These are phyloP conservation scores for Otolemur crassicaudatus DNA, from an alignment of 2,797 vertebrate species.

Conservation along the genomic window DNA sequence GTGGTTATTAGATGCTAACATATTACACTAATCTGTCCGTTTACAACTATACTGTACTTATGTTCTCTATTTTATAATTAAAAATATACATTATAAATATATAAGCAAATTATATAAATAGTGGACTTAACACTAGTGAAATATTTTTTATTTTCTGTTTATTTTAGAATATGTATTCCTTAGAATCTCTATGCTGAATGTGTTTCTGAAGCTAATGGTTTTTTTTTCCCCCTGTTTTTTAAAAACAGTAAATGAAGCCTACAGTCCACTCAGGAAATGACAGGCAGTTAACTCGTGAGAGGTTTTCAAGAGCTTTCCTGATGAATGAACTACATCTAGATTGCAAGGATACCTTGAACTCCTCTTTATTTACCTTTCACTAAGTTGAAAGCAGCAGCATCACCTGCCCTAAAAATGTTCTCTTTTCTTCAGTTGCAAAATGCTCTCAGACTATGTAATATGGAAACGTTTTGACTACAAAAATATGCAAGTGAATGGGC, in stretches of 20 bases:
- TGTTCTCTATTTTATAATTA: not conserved
- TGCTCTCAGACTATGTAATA: not conserved
- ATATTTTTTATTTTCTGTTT: not conserved
- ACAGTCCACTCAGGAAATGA: not conserved
- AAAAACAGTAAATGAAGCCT: not conserved
- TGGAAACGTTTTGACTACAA: not conserved
- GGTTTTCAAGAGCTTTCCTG: constrained; percentile 1
- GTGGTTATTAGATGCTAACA: not conserved
- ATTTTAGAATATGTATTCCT: not conserved
- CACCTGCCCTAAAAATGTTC: not conserved
- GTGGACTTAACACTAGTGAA: not conserved
- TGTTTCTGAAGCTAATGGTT: not conserved
- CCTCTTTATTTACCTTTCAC: constrained; percentile 5
- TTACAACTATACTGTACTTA: not conserved
- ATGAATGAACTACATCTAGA: not conserved
- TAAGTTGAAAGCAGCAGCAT: not conserved
- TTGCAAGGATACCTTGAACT: not conserved
- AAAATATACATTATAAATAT: not conserved
- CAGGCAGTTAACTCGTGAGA: not conserved
- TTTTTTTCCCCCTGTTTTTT: constrained; percentile 16
- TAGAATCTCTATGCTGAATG: not conserved
- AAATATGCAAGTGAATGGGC: not conserved
- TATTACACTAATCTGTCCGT: not conserved
- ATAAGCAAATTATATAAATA: not conserved
- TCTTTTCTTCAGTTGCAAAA: constrained; percentile 1